Conservation (phyloP, 2,797 vertebrate species). For the Chaunax sp. region DNA sequence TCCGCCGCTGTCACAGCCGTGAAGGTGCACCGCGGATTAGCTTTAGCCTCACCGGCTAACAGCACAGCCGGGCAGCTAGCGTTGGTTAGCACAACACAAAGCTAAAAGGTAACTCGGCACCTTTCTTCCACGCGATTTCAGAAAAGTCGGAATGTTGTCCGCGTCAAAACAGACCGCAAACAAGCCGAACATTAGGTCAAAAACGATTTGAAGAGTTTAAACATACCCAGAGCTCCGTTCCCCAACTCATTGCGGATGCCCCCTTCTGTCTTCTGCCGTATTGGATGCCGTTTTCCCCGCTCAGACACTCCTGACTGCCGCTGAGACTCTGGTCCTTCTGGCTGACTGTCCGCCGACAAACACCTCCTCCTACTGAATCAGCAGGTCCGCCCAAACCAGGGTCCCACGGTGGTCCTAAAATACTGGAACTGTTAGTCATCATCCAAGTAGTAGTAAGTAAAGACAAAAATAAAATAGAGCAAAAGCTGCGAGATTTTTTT, state of each 20-base stretch:
- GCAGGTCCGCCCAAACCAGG: conserved; percentile 56
- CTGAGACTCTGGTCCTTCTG: conserved; percentile 60
- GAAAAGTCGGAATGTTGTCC: conserved; percentile 27
- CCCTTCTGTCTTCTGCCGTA: conserved; percentile 63
- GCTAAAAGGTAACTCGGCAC: conserved; percentile 72
- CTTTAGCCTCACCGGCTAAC: conserved; percentile 53
- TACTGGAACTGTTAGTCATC: too few relatives aligned
- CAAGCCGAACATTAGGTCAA: accelerated
- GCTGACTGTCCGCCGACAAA: conserved; percentile 52
- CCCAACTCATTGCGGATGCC: conserved; percentile 87
- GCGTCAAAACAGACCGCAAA: conserved; percentile 12
- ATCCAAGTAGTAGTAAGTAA: background rate
- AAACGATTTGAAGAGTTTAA: conserved; percentile 10
- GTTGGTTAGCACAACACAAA: conserved; percentile 62
- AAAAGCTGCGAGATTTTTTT: too few relatives aligned
- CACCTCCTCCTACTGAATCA: conserved; percentile 41
- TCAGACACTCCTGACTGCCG: conserved; percentile 63
- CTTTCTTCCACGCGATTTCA: conserved; percentile 53
- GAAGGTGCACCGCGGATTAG: conserved; percentile 71
- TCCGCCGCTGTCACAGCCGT: conserved; percentile 73
- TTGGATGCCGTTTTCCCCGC: conserved; percentile 70
- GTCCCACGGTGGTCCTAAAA: background rate
- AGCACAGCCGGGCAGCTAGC: conserved; percentile 36
- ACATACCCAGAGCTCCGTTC: conserved; percentile 90
- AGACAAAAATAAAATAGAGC: background rate